phyloP scores from a whole-genome alignment of 2,797 vertebrate species.

The Platalea minor region DNA sequence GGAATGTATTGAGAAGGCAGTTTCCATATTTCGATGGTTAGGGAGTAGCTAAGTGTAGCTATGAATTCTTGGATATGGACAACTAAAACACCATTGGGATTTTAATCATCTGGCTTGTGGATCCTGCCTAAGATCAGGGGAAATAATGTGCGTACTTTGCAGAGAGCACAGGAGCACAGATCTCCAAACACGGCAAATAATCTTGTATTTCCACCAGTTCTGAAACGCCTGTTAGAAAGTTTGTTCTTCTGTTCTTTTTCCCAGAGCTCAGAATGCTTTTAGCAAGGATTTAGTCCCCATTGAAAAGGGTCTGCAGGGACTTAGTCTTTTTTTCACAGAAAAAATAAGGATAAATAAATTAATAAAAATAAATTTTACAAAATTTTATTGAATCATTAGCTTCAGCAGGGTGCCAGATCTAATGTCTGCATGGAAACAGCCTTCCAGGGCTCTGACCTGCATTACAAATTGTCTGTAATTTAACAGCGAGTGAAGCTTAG shows the following conservation, averaged over 20 bases:
- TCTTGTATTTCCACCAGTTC: not conserved
- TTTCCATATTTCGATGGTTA: not conserved
- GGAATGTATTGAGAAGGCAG: not conserved
- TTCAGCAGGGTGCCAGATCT: not conserved
- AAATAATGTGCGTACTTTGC: not conserved
- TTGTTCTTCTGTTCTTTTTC: not conserved
- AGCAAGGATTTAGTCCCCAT: not conserved
- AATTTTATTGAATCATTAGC: not conserved
- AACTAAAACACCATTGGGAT: not conserved
- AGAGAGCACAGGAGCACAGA: not conserved
- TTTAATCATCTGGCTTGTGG: not conserved
- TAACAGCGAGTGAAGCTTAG: not conserved
- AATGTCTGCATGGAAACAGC: not conserved
- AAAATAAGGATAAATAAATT: not conserved
- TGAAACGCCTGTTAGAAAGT: not conserved
- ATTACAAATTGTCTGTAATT: conserved; percentile 10
- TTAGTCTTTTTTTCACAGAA: not conserved
- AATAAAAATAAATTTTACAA: not conserved
- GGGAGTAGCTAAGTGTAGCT: not conserved
- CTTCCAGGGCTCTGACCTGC: not conserved
- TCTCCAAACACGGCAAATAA: not conserved
- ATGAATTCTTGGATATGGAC: not conserved
- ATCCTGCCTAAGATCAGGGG: not conserved
- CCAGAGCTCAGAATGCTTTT: not conserved
- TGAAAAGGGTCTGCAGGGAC: not conserved